Percentiles rank a stretch among this genome's conserved stretches.
These are phyloP conservation scores for Campoplex capitator DNA, from an alignment of 2,888 invertebrate species.

Conservation along the genomic window DNA sequence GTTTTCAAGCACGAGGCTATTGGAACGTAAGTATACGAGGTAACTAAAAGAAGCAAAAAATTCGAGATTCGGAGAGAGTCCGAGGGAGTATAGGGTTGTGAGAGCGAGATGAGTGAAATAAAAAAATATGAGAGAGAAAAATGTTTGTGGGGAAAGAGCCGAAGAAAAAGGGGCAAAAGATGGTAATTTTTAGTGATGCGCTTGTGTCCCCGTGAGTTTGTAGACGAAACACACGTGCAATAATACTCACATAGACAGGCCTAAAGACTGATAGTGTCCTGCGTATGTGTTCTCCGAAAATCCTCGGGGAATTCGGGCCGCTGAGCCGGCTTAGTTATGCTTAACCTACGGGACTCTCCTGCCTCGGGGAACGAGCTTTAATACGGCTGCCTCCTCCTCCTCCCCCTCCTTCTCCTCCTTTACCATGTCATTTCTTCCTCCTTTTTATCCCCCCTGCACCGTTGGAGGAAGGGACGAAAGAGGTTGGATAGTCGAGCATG, in stretches of 20 bases:
- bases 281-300: slow-evolving; percentile 72
- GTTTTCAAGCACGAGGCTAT: neutral
- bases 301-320: slow-evolving; percentile 73
- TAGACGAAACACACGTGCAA: slow-evolving; percentile 67
- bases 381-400: slow-evolving; percentile 60
- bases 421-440: too few relatives aligned
- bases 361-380: slow-evolving; percentile 55
- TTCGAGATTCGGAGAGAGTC: neutral
- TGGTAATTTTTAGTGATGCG: slow-evolving; percentile 58
- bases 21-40: neutral
- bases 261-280: slow-evolving; percentile 76
- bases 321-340: slow-evolving; percentile 77
- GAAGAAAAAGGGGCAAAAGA: slow-evolving; percentile 10
- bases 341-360: slow-evolving; percentile 70
- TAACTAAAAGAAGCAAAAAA: neutral
- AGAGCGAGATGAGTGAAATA: neutral
- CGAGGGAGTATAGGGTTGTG: neutral
- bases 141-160: neutral
- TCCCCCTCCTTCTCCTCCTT: neutral
- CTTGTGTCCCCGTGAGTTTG: slow-evolving; percentile 72
- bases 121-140: neutral
- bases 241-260: slow-evolving; percentile 68
- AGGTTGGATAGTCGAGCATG: slow-evolving; percentile 19
- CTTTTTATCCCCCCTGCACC: neutral
- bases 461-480: neutral